These are phyloP conservation scores for Reticulitermes lucifugus DNA, from an alignment of 2,888 invertebrate genomes.

Conservation along the genomic window DNA sequence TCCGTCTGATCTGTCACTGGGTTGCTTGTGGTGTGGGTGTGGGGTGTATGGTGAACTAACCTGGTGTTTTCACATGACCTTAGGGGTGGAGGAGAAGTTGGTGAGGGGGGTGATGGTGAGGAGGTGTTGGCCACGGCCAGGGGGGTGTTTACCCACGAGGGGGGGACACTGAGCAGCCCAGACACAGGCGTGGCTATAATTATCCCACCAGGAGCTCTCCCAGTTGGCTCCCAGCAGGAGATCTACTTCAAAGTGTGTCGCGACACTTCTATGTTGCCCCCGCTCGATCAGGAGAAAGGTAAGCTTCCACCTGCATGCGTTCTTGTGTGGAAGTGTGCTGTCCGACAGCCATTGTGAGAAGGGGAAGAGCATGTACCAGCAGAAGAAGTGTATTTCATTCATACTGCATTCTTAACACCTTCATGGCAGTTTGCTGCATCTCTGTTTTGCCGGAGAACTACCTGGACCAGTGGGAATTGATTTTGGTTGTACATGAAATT, in stretches of 20 bases:
- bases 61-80: slow-evolving; percentile 43
- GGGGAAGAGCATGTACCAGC: too few relatives aligned
- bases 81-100: slow-evolving; percentile 49
- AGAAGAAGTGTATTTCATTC: too few relatives aligned
- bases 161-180: slow-evolving; percentile 86
- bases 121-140: slow-evolving; percentile 61
- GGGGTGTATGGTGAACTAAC: slow-evolving; percentile 41
- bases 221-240: slow-evolving; percentile 85
- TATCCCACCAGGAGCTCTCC: slow-evolving; percentile 90
- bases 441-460: too few relatives aligned
- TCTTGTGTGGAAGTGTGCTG: not conserved
- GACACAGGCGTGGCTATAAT: slow-evolving; percentile 92
- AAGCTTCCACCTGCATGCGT: slow-evolving; percentile 59
- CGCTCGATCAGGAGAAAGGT: slow-evolving; percentile 93
- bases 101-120: slow-evolving; percentile 49
- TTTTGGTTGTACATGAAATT: too few relatives aligned
- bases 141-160: slow-evolving; percentile 78
- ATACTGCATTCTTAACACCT: too few relatives aligned
- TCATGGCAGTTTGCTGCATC: too few relatives aligned
- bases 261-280: slow-evolving; percentile 75
- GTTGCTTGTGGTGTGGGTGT: slow-evolving; percentile 16
- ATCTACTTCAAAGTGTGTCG: slow-evolving; percentile 87
- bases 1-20: slow-evolving; percentile 12
- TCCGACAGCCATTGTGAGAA: not conserved
- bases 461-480: too few relatives aligned